phyloP scores from a whole-genome alignment of 2,113 vertebrate genomes.

The Dascyllus trimaculatus region DNA sequence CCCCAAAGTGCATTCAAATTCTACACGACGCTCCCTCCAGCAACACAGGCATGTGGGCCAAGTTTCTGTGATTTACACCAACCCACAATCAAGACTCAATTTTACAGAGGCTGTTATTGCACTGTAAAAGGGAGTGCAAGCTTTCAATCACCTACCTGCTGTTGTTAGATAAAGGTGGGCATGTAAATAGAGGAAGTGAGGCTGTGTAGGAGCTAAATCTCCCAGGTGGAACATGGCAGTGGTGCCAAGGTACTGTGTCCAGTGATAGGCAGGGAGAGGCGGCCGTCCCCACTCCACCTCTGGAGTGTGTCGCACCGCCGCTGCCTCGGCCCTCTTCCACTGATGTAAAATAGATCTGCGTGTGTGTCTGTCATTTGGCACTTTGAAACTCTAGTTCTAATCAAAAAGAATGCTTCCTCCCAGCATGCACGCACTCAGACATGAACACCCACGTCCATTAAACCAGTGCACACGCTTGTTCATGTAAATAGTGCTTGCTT shows the following conservation, averaged over 20 bases:
- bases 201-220: conserved; percentile 65
- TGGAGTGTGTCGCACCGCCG: conserved; percentile 51
- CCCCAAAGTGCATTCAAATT: conserved; percentile 70
- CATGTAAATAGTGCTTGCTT: conserved; percentile 55
- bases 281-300: conserved; percentile 43
- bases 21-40: conserved; percentile 49
- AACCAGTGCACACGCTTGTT: conserved; percentile 27
- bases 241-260: conserved; percentile 45
- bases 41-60: conserved; percentile 51
- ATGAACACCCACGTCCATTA: conserved; percentile 13
- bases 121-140: conserved; percentile 59
- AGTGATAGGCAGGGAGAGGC: conserved; percentile 44
- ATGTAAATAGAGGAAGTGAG: conserved; percentile 69
- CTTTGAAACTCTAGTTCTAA: conserved; percentile 60
- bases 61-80: conserved; percentile 69
- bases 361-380: conserved; percentile 61
- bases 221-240: conserved; percentile 53
- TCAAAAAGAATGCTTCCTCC: conserved; percentile 63
- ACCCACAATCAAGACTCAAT: conserved; percentile 68
- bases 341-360: conserved; percentile 68
- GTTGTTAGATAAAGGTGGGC: conserved; percentile 75
- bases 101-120: conserved; percentile 74
- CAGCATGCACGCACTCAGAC: conserved; percentile 39
- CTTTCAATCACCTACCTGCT: conserved; percentile 76
- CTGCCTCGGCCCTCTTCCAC: conserved; percentile 54